These are phyloP conservation scores for Pogonomyrmex barbatus DNA, from an alignment of 1,140 invertebrate genomes.

Conservation along the genomic window DNA sequence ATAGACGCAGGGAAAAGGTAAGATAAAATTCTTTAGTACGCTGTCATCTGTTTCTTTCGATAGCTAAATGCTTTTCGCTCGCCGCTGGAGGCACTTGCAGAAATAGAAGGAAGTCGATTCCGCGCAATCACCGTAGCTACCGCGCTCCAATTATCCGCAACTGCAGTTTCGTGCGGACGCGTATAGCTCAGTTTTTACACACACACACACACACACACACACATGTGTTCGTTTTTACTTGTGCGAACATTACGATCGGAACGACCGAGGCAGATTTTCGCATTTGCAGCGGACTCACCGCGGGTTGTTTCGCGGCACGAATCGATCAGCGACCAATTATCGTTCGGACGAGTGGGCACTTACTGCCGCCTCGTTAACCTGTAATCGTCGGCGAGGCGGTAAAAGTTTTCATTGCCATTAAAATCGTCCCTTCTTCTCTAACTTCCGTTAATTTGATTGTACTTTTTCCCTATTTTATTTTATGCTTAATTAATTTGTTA, in stretches of 20 bases:
- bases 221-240: slow-evolving; percentile 8
- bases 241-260: slow-evolving; percentile 8
- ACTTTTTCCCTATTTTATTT: not conserved
- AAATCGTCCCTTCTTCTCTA: slow-evolving; percentile 50
- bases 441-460: slow-evolving; percentile 7
- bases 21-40: not conserved
- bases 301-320: slow-evolving; percentile 61
- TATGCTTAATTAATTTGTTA: slow-evolving; percentile 43
- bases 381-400: slow-evolving; percentile 64
- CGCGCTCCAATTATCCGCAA: slow-evolving; percentile 56
- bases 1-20: not conserved
- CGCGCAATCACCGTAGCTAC: slow-evolving; percentile 32
- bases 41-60: slow-evolving; percentile 11
- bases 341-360: slow-evolving; percentile 62
- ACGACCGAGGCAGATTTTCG: slow-evolving; percentile 63
- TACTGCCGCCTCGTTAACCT: slow-evolving; percentile 70
- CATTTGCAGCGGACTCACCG: slow-evolving; percentile 45
- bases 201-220: not conserved
- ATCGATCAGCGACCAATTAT: slow-evolving; percentile 74
- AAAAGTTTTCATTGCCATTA: slow-evolving; percentile 72
- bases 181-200: slow-evolving; percentile 44
- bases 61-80: not conserved
- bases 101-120: slow-evolving; percentile 55
- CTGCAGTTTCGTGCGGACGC: slow-evolving; percentile 42
- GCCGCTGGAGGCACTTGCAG: slow-evolving; percentile 1